These are phyloP conservation scores for Columba janthina DNA, from an alignment of 2,113 vertebrate species.

Conservation along the genomic window DNA sequence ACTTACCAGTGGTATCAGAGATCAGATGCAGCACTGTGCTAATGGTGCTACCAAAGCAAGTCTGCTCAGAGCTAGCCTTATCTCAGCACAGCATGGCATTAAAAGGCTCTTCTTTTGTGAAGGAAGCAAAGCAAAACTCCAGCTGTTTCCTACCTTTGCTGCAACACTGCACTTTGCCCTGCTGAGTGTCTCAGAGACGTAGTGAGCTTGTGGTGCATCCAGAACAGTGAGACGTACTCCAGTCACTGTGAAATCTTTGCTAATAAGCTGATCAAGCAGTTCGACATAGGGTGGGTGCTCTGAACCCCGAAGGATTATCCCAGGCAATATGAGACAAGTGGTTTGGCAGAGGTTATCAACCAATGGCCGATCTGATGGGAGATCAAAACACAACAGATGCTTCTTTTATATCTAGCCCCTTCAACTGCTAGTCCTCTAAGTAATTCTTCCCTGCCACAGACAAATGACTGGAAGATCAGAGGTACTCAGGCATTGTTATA, in stretches of 20 bases:
- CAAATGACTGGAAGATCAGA: background rate
- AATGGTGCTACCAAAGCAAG: background rate
- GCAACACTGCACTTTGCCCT: background rate
- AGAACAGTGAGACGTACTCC: constrained; percentile 62
- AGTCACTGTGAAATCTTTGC: constrained; percentile 70
- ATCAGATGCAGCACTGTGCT: background rate
- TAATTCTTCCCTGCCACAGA: background rate
- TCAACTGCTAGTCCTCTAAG: background rate
- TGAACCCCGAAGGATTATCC: constrained; percentile 18
- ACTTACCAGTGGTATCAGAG: background rate
- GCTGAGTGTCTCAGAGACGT: constrained; percentile 33
- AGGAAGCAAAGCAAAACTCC: background rate
- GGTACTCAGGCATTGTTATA: rapidly evolving
- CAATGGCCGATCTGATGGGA: background rate
- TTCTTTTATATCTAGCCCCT: background rate
- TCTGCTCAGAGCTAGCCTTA: background rate
- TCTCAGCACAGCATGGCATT: background rate
- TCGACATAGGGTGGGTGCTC: constrained; percentile 51
- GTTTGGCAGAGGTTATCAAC: constrained; percentile 65
- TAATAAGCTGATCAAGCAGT: constrained; percentile 59
- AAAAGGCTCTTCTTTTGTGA: background rate
- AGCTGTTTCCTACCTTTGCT: constrained; percentile 24
- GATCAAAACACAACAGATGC: background rate
- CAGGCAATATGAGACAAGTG: constrained; percentile 74
- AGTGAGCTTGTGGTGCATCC: constrained; percentile 39